Evolutionary conservation across 2,113 vertebrate species (phyloP).

Genomic region (Pygoscelis adeliae): DNA sequence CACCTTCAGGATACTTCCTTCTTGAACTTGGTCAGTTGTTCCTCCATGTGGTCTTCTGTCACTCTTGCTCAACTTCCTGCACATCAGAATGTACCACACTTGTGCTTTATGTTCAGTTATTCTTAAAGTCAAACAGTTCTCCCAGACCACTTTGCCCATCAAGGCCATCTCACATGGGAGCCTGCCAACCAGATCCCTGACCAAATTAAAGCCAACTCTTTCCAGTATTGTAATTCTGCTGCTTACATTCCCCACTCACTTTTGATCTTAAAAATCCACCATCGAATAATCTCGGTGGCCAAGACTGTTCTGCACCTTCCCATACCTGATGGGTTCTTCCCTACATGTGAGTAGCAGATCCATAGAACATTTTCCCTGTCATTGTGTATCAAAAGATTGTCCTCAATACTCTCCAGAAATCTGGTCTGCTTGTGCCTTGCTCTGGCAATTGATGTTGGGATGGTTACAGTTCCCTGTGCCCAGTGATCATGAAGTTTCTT

Average conservation of each 20-base stretch:
- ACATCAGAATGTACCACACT: background rate
- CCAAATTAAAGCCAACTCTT: background rate
- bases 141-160: background rate
- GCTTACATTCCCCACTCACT: background rate
- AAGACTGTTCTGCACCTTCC: background rate
- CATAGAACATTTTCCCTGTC: background rate
- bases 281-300: background rate
- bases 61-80: background rate
- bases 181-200: background rate
- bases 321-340: accelerated
- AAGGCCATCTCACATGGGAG: background rate
- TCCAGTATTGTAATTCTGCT: background rate
- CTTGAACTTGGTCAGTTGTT: background rate
- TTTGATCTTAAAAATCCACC: background rate
- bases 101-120: background rate
- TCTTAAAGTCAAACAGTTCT: background rate
- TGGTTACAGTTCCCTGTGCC: background rate
- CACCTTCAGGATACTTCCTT: background rate
- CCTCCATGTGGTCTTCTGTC: background rate
- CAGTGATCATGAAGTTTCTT: background rate
- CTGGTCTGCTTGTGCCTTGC: background rate
- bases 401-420: background rate
- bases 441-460: background rate
- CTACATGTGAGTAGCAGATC: background rate
- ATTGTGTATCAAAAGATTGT: background rate